Percentiles rank a stretch among this genome's conserved stretches.
Conservation (phyloP, 1,140 invertebrate species). For the Pseudomyrmex sp. region DNA sequence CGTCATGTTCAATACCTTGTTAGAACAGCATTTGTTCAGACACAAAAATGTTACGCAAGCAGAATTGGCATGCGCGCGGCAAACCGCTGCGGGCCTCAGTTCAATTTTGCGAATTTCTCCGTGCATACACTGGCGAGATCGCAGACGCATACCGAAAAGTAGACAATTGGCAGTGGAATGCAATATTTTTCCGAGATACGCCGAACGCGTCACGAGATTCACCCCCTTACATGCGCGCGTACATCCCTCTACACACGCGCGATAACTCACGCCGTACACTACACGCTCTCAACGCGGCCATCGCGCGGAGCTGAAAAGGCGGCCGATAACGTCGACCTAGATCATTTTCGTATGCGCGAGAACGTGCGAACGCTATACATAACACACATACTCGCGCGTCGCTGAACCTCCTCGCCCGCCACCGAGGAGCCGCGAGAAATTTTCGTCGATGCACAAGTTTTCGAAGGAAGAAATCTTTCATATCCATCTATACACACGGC, state of each 20-base stretch:
- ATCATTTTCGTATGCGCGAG: conserved; percentile 52
- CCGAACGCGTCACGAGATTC: conserved; percentile 46
- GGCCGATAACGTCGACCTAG: conserved; percentile 56
- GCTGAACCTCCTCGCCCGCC: not conserved
- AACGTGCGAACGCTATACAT: conserved; percentile 50
- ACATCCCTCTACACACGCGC: not conserved
- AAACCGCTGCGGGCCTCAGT: conserved; percentile 37
- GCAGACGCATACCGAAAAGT: conserved; percentile 57
- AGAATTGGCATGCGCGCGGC: conserved; percentile 24
- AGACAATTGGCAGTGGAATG: conserved; percentile 56
- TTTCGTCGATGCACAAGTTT: conserved; percentile 54
- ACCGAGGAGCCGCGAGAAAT: conserved; percentile 35
- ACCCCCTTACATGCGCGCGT: not conserved
- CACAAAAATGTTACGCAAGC: conserved; percentile 35
- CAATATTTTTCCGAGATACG: conserved; percentile 58
- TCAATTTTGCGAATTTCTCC: conserved; percentile 50
- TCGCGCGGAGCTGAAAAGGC: conserved; percentile 49
- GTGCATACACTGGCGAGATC: conserved; percentile 10
- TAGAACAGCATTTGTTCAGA: conserved; percentile 14
- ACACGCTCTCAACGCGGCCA: conserved; percentile 45
- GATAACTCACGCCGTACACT: conserved; percentile 41
- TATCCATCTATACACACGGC: conserved; percentile 38
- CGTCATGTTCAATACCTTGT: conserved; percentile 18
- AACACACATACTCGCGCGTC: conserved; percentile 15
- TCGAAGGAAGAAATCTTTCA: conserved; percentile 57